phyloP scores from a whole-genome alignment of 1,140 invertebrate genomes.

The Anagrus nilaparvatae region DNA sequence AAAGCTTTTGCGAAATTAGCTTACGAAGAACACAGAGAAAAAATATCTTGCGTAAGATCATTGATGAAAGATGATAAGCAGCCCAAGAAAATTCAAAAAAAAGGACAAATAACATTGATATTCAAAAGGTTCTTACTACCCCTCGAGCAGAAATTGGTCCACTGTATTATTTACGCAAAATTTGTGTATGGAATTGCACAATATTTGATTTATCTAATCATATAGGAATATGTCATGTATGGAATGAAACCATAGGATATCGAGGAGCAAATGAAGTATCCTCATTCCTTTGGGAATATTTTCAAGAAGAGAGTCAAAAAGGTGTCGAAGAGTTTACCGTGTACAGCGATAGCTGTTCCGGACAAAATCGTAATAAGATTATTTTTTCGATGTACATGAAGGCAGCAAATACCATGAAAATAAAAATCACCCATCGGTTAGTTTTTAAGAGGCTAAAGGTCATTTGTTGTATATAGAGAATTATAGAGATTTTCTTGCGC shows the following conservation, averaged over 20 bases:
- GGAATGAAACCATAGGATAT: conserved; percentile 7
- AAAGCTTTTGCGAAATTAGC: no score
- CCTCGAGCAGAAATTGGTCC: conserved; percentile 7
- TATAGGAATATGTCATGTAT: background rate
- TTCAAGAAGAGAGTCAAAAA: background rate
- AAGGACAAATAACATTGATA: conserved; percentile 4
- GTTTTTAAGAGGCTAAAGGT: no score
- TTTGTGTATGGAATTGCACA: conserved; percentile 11
- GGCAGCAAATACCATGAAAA: no score
- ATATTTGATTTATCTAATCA: conserved; percentile 2
- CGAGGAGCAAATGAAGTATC: conserved; percentile 4
- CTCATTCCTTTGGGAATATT: background rate
- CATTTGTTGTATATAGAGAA: no score
- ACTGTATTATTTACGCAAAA: conserved; percentile 9
- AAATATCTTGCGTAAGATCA: background rate
- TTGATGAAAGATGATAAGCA: background rate
- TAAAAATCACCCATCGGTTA: no score
- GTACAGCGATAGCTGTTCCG: no score
- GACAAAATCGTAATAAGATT: no score
- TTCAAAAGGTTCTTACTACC: conserved; percentile 9
- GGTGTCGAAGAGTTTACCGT: background rate
- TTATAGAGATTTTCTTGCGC: no score
- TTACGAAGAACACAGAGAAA: background rate
- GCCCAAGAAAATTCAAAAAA: background rate
- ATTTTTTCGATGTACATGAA: no score